Conservation (phyloP, 1,140 invertebrate genomes). For the Zaprionus kolodkinae region DNA sequence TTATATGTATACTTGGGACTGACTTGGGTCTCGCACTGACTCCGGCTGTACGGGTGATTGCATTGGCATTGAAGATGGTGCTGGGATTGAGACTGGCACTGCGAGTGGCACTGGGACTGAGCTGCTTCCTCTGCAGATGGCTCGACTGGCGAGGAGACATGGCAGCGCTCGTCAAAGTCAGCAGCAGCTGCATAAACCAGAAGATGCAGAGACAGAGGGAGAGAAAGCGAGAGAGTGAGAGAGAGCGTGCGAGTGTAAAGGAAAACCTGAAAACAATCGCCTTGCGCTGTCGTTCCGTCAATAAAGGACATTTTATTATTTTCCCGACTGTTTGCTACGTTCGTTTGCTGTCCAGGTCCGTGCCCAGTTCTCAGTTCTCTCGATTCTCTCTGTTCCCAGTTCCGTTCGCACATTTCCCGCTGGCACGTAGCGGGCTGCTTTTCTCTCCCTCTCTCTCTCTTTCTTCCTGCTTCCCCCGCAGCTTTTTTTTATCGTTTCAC, state of each 20-base stretch:
- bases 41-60: constrained; percentile 4
- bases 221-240: not conserved
- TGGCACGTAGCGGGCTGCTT: not conserved
- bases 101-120: constrained; percentile 4
- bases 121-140: constrained; percentile 8
- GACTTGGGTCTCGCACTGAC: not conserved
- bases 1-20: constrained; percentile 10
- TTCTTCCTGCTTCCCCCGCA: not conserved
- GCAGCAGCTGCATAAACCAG: constrained; percentile 5
- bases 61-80: constrained; percentile 6
- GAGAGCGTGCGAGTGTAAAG: constrained; percentile 1
- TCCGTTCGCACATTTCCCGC: constrained; percentile 34
- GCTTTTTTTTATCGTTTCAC: constrained; percentile 72
- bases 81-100: not conserved
- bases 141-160: not conserved
- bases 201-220: not conserved
- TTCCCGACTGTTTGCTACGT: constrained; percentile 37
- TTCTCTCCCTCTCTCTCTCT: constrained; percentile 1
- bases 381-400: constrained; percentile 14
- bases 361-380: not conserved
- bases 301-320: constrained; percentile 81
- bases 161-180: constrained; percentile 14
- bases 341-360: constrained; percentile 1
- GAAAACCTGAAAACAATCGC: constrained; percentile 63
- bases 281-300: constrained; percentile 56